Conservation (phyloP, 2,888 invertebrate species). For the Odontomyia ornata region DNA sequence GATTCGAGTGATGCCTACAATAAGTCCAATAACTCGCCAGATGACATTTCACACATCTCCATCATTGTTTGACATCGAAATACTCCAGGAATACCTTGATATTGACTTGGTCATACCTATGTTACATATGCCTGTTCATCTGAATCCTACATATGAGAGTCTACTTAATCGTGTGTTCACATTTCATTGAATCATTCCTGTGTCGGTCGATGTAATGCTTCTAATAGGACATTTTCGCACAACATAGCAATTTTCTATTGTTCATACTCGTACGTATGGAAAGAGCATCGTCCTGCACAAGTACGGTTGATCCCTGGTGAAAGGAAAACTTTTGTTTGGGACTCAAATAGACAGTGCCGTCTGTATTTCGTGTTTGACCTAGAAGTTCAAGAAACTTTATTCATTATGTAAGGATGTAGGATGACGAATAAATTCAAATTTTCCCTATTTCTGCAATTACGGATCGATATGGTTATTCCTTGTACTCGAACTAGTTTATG, state of each 20-base stretch:
- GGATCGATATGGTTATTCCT: too few relatives aligned
- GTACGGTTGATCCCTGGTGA: too few relatives aligned
- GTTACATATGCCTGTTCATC: background rate
- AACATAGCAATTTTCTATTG: background rate
- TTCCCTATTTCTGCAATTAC: too few relatives aligned
- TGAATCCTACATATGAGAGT: background rate
- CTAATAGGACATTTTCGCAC: constrained; percentile 14
- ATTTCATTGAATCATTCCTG: background rate
- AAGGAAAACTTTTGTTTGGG: too few relatives aligned
- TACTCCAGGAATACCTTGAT: background rate
- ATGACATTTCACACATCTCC: background rate
- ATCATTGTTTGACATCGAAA: background rate
- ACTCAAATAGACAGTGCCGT: too few relatives aligned
- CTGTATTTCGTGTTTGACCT: too few relatives aligned
- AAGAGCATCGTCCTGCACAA: too few relatives aligned
- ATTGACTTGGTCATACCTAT: background rate
- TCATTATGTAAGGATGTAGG: too few relatives aligned
- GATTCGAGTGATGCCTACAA: background rate
- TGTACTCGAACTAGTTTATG: too few relatives aligned
- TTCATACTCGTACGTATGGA: background rate
- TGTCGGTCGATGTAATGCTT: background rate
- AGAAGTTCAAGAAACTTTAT: too few relatives aligned
- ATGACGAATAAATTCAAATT: too few relatives aligned
- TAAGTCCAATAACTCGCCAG: background rate
- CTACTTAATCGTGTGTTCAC: constrained; percentile 11